phyloP scores from a whole-genome alignment of 2,888 invertebrate genomes.

The Oxycera nigricornis region DNA sequence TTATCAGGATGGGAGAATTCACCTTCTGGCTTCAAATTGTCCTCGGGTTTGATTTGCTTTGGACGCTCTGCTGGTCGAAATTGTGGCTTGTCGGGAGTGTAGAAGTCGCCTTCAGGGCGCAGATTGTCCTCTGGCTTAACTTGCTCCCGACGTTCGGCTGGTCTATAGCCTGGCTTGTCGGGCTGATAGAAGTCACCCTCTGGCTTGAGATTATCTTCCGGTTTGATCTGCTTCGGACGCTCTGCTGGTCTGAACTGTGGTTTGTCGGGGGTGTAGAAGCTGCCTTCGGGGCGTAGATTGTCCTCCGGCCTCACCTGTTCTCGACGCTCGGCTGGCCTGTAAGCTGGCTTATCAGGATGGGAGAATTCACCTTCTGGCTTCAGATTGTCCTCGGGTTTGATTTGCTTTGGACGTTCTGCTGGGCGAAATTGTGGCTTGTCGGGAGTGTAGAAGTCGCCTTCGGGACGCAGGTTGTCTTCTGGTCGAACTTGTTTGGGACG shows the following conservation, averaged over 20 bases:
- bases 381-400: constrained; percentile 53
- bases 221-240: constrained; percentile 66
- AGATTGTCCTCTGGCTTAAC: constrained; percentile 61
- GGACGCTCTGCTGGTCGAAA: constrained; percentile 63
- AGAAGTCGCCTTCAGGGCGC: constrained; percentile 62
- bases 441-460: constrained; percentile 65
- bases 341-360: constrained; percentile 57
- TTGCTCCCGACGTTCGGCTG: constrained; percentile 62
- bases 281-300: constrained; percentile 64
- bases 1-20: constrained; percentile 60
- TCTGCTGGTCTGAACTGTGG: constrained; percentile 66
- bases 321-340: constrained; percentile 62
- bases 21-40: constrained; percentile 62
- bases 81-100: constrained; percentile 54
- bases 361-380: constrained; percentile 65
- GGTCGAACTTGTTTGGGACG: constrained; percentile 61
- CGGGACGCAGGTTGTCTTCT: constrained; percentile 65
- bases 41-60: constrained; percentile 63
- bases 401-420: constrained; percentile 65
- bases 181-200: constrained; percentile 66
- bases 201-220: constrained; percentile 68
- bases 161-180: constrained; percentile 57
- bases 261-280: constrained; percentile 65
- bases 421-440: constrained; percentile 65
- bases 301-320: constrained; percentile 61